Conservation (phyloP, 2,888 invertebrate genomes). For the Diaperis boleti region DNA sequence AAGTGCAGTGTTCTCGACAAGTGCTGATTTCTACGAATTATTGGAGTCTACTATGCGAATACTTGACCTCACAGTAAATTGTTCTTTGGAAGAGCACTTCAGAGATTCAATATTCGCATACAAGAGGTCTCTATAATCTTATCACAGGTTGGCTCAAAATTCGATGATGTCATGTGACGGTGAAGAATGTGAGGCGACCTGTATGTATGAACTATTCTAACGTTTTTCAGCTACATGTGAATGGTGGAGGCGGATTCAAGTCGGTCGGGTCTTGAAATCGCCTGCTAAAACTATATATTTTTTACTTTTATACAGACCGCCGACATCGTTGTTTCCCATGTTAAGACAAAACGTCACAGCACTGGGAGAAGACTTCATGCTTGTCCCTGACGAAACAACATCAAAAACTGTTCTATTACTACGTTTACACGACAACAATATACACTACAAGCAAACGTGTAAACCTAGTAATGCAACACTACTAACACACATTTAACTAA, state of each 20-base stretch:
- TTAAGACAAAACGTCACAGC: slow-evolving; percentile 76
- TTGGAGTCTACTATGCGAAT: slow-evolving; percentile 31
- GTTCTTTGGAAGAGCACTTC: slow-evolving; percentile 11
- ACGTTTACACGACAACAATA: slow-evolving; percentile 50
- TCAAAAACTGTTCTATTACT: slow-evolving; percentile 49
- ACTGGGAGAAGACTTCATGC: slow-evolving; percentile 77
- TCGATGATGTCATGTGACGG: slow-evolving; percentile 13
- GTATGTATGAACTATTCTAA: slow-evolving; percentile 19
- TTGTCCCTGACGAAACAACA: slow-evolving; percentile 66
- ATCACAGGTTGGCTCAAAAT: slow-evolving; percentile 33
- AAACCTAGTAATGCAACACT: slow-evolving; percentile 48
- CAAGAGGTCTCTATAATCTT: slow-evolving; percentile 7
- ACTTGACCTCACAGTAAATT: slow-evolving; percentile 17
- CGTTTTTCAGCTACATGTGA: slow-evolving; percentile 34
- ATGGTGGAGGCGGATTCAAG: slow-evolving; percentile 22
- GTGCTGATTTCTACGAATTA: slow-evolving; percentile 36
- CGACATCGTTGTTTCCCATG: slow-evolving; percentile 73
- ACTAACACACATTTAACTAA: slow-evolving; percentile 38
- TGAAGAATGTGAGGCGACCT: slow-evolving; percentile 32
- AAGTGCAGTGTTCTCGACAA: slow-evolving; percentile 38
- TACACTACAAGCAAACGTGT: slow-evolving; percentile 47
- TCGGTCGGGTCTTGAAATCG: slow-evolving; percentile 1
- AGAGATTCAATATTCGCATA: slow-evolving; percentile 25
- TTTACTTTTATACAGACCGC: slow-evolving; percentile 65
- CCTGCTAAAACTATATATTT: slow-evolving; percentile 28